Base-by-base conservation (phyloP, 2,888 invertebrate genomes). In the Tethea ocularis region DNA sequence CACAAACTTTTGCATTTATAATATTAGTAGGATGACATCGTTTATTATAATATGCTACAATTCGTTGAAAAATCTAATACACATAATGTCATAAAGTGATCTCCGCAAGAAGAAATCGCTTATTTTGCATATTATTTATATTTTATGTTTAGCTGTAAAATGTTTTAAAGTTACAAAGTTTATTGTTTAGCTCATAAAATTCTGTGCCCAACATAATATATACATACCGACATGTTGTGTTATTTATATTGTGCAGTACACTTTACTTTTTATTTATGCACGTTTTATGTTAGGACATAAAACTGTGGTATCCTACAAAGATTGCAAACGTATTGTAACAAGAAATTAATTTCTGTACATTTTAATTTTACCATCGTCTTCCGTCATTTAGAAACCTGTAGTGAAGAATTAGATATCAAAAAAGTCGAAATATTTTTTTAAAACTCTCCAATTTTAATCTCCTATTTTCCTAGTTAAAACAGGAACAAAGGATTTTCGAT, bases 141-240 rank as follows among this genome's bases (percentile, higher is more conserved):
- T 83, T 88, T 89, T 85, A 88, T 80, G 84, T 82, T 74, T 62
- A 62, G 66, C 82, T 83, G 79, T 88, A 87, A 89, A 89, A 86
- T 85, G 77, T 86, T 87, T 85, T 76, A 84, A n/a, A 88, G 82
- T 78, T 81, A 80, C 81, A 81, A 79, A 80, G 76, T 85, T 86
- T 87, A 88, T 80, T 83, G 83, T 86, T 67, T 67, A 69, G 63
- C 67, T 61, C 80, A 77, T 90, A 87, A 89, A 89, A 86, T 72
- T 64, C 61, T 66, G 63, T 61, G 67, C 61, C 58, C 60, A 61
- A 53, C 56, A 66, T 57, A 56, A 23, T 46, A 54, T 29, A 46
- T 46, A 46, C 62, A 59, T 62, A 70, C 65, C 20, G 17, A 63
- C 68, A 67, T 59, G 57, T 59, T 58, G 58, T 63, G 60, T 61